Evolutionary conservation across 2,888 invertebrate genomes (phyloP), one percentile per base, ranked within the genome.

Genomic region (Eubasilissa splendida): DNA sequence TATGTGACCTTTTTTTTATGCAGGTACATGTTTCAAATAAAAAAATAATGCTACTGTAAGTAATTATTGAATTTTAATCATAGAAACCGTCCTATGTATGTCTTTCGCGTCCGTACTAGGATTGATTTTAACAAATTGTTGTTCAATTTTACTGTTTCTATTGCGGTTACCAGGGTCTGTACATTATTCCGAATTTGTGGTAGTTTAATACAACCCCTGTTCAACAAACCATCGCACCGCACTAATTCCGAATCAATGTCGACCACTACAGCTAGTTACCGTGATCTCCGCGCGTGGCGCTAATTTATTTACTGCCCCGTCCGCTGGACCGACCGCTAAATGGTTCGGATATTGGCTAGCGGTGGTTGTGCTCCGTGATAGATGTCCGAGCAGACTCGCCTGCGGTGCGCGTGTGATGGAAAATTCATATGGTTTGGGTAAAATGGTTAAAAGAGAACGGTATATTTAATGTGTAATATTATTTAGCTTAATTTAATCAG

Each of bases 241-340:
- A 74, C 77, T 74, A 66, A 80, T 77, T 77, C 66, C 50, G 73
- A 81, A 81, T 77, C 80, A 81, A 81, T 77, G 80, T 73, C 53
- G 73, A 81, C 77, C 77, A 63, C 76, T 76, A 60, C 66, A 60
- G 68, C 66, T 79, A 75, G 79, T 79, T 79, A 53, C 73, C 22
- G 65, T 66, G 66, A 79, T 79, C 74, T 79, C 79, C 74, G 80
- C 56, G 52, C 42, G 77, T 60, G 63, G 63, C 76, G 66, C 80
- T 80, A 77, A 80, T 73, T 80, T 77, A 80, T 77, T 77, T 80
- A 73, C 73, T 56, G 12, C 70, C 22, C 50, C 68, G 75, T 42
- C 75, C 80, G 56, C 77, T 60, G 66, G 68, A 80, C 65, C 22
- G 63, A 81, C 77, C 81, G 59, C 74, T 65, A 56, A 79, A 65